These are phyloP conservation scores for Hippasteria phrygiana DNA, from an alignment of 53 echinoderm and acorn worm genomes.

Conservation along the genomic window DNA sequence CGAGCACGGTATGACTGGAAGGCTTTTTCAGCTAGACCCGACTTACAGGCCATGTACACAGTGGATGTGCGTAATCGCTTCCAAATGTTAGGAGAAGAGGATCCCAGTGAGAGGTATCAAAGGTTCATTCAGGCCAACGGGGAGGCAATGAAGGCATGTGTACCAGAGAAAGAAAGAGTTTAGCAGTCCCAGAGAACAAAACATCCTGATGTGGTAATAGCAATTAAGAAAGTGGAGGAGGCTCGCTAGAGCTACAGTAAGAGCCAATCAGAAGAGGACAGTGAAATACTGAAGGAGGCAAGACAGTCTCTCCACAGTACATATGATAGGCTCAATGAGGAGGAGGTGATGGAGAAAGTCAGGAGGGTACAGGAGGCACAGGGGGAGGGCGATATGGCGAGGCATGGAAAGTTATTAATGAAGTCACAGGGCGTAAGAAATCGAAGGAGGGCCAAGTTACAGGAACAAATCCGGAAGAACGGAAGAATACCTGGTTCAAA, in stretches of 20 bases:
- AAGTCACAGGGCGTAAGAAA: slow-evolving; percentile 38
- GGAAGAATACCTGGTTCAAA: slow-evolving; percentile 48
- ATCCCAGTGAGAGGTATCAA: neutral
- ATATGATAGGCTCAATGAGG: slow-evolving; percentile 48
- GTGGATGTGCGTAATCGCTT: slow-evolving; percentile 26
- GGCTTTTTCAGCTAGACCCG: slow-evolving; percentile 29
- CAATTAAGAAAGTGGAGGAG: slow-evolving; percentile 17
- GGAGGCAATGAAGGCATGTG: slow-evolving; percentile 37
- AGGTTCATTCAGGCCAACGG: slow-evolving; percentile 54
- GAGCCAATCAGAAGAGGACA: neutral
- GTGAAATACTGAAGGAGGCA: slow-evolving; percentile 14
- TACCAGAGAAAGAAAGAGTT: neutral
- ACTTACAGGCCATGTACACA: slow-evolving; percentile 33
- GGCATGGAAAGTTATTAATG: slow-evolving; percentile 48
- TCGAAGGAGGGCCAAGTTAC: slow-evolving; percentile 47
- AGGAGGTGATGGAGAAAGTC: slow-evolving; percentile 42
- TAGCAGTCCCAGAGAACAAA: neutral
- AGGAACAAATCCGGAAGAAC: slow-evolving; percentile 50
- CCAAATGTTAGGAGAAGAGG: slow-evolving; percentile 24
- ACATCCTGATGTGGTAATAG: slow-evolving; percentile 34
- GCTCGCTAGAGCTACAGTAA: slow-evolving; percentile 1
- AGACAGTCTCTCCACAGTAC: slow-evolving; percentile 19
- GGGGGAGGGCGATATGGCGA: neutral
- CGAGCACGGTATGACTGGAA: slow-evolving; percentile 55
- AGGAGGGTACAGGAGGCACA: slow-evolving; percentile 13